Percentiles rank a stretch among this genome's conserved stretches.
Conservation (phyloP, 2,113 vertebrate species). For the Polypterus bichir region DNA sequence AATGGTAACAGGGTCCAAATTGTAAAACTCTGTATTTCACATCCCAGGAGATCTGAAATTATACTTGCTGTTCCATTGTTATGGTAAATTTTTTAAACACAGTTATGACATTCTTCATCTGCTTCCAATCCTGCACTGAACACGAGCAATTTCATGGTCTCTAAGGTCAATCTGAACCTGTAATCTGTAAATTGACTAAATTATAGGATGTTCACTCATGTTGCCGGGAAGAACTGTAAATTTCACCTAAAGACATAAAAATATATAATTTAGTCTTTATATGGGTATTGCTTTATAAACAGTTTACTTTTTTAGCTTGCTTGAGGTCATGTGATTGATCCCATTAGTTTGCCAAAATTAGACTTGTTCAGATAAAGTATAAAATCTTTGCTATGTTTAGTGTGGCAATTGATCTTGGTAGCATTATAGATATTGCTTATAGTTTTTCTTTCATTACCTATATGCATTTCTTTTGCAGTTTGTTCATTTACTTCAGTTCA, state of each 20-base stretch:
- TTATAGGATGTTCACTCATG: conserved; percentile 77
- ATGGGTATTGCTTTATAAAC: conserved; percentile 36
- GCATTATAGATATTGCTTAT: neutral
- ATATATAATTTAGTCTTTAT: conserved; percentile 65
- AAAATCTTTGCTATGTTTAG: conserved; percentile 8
- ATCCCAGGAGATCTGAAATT: conserved; percentile 48
- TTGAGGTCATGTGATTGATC: conserved; percentile 21
- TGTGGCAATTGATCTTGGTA: neutral
- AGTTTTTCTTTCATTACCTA: no score
- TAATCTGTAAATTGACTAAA: conserved; percentile 82
- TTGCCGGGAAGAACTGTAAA: conserved; percentile 68
- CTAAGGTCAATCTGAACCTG: conserved; percentile 75
- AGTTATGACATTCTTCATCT: conserved; percentile 70
- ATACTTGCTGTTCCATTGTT: conserved; percentile 62
- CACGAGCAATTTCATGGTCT: conserved; percentile 71
- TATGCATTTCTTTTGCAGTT: no score
- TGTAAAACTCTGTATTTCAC: conserved; percentile 46
- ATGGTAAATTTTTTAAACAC: conserved; percentile 70
- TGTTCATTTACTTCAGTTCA: no score
- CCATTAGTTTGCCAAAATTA: conserved; percentile 29
- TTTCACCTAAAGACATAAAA: conserved; percentile 57
- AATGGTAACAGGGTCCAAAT: conserved; percentile 27
- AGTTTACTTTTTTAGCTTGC: conserved; percentile 28
- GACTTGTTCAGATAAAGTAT: no score
- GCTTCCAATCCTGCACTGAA: conserved; percentile 58